A percentile compares a stretch with the other conserved stretches of the same genome.
Evolutionary conservation across 2,888 invertebrate species (phyloP).

Genomic region (Macroteleia sp.): DNA sequence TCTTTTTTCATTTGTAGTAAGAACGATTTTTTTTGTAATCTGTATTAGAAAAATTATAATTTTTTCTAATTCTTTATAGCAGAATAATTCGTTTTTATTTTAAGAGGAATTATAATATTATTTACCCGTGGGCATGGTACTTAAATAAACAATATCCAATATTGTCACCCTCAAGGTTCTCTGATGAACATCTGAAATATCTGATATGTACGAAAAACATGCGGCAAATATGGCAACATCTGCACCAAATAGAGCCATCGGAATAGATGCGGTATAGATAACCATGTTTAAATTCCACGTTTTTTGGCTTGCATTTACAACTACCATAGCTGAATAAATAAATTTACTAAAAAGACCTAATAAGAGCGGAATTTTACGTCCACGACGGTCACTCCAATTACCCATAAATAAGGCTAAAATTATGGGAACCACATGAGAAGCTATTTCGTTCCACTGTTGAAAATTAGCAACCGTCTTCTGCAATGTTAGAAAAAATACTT

Average conservation of each 20-base stretch:
- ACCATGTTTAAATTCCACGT: slow-evolving; percentile 90
- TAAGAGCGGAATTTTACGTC: slow-evolving; percentile 89
- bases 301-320: slow-evolving; percentile 87
- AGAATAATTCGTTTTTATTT: too few species aligned
- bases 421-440: slow-evolving; percentile 90
- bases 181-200: slow-evolving; percentile 88
- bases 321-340: slow-evolving; percentile 90
- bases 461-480: slow-evolving; percentile 90
- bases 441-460: slow-evolving; percentile 91
- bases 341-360: slow-evolving; percentile 90
- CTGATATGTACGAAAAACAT: slow-evolving; percentile 92
- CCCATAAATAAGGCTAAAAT: slow-evolving; percentile 91
- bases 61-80: too few species aligned
- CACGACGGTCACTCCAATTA: slow-evolving; percentile 92
- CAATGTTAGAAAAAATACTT: slow-evolving; percentile 5
- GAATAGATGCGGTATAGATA: slow-evolving; percentile 90
- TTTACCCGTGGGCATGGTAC: slow-evolving; percentile 91
- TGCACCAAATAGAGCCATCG: slow-evolving; percentile 90
- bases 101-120: too few species aligned
- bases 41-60: too few species aligned
- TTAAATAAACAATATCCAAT: slow-evolving; percentile 91
- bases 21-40: too few species aligned
- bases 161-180: slow-evolving; percentile 92
- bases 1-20: too few species aligned
- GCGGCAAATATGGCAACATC: slow-evolving; percentile 92